These are phyloP conservation scores for Tachystola acroxantha DNA, from an alignment of 2,888 invertebrate genomes.

Conservation along the genomic window DNA sequence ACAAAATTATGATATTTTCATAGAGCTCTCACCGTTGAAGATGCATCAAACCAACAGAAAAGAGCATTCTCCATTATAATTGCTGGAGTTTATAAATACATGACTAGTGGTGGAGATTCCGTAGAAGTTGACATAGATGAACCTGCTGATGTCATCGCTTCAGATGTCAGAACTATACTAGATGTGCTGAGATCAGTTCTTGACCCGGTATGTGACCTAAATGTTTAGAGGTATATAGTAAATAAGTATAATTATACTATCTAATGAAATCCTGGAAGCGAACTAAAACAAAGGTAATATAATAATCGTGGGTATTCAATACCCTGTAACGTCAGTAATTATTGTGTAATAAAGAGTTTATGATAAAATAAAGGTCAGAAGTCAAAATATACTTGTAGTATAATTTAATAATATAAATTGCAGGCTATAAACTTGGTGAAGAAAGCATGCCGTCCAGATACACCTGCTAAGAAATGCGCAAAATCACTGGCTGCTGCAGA, in stretches of 20 bases:
- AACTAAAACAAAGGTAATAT: no score
- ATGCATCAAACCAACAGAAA: not conserved
- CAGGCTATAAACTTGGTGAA: not conserved
- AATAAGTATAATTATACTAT: no score
- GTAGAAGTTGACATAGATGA: not conserved
- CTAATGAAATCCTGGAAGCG: no score
- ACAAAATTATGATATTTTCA: no score
- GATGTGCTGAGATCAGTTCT: not conserved
- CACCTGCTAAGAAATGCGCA: not conserved
- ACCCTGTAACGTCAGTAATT: no score
- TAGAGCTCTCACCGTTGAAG: not conserved
- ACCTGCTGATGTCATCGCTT: not conserved
- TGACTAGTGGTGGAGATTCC: not conserved
- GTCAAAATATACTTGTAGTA: no score
- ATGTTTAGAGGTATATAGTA: no score
- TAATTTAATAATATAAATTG: no score
- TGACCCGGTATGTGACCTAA: not conserved
- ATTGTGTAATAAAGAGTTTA: no score
- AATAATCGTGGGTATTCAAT: no score
- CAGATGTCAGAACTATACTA: not conserved
- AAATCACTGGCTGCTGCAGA: not conserved
- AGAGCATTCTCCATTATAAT: not conserved
- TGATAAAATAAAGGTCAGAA: no score
- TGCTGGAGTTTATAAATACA: not conserved
- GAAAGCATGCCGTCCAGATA: not conserved